Percentiles rank a stretch among this genome's conserved stretches.
These are phyloP conservation scores for Drosophila hydei DNA, from an alignment of 1,140 invertebrate genomes.

Conservation along the genomic window DNA sequence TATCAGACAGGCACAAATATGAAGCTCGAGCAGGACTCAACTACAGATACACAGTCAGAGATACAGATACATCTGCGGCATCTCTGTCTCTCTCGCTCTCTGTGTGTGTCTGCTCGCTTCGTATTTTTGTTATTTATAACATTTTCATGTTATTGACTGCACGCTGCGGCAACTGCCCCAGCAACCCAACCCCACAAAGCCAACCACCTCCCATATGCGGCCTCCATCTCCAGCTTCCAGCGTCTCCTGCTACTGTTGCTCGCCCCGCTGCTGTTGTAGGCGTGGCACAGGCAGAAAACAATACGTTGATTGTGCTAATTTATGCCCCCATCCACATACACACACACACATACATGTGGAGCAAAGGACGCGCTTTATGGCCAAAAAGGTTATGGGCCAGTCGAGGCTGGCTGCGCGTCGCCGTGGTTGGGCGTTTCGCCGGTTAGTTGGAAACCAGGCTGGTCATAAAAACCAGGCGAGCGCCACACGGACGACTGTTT, in stretches of 20 bases:
- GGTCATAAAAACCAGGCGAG: slow-evolving; percentile 76
- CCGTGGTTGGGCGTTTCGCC: slow-evolving; percentile 12
- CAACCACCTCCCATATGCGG: not conserved
- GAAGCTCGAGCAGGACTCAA: slow-evolving; percentile 44
- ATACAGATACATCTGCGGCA: slow-evolving; percentile 24
- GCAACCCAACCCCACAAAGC: not conserved
- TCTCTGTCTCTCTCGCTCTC: slow-evolving; percentile 7
- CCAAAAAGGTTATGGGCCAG: slow-evolving; percentile 69
- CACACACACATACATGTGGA: slow-evolving; percentile 20
- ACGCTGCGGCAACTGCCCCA: slow-evolving; percentile 26
- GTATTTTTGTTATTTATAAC: slow-evolving; percentile 82
- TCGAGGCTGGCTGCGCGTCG: slow-evolving; percentile 19
- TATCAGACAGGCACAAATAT: slow-evolving; percentile 68
- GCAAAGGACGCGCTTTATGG: slow-evolving; percentile 70
- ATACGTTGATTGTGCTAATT: slow-evolving; percentile 82
- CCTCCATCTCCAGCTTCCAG: not conserved
- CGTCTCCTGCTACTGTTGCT: not conserved
- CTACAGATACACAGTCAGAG: slow-evolving; percentile 21
- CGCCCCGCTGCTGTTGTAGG: slow-evolving; percentile 20
- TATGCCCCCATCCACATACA: slow-evolving; percentile 54
- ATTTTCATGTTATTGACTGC: slow-evolving; percentile 78
- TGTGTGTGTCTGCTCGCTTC: slow-evolving; percentile 20
- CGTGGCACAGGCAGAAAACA: slow-evolving; percentile 68
- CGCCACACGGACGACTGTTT: slow-evolving; percentile 73
- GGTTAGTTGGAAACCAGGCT: slow-evolving; percentile 40